Evolutionary conservation across 2,113 vertebrate genomes (phyloP).

Genomic region (Albula goreensis): DNA sequence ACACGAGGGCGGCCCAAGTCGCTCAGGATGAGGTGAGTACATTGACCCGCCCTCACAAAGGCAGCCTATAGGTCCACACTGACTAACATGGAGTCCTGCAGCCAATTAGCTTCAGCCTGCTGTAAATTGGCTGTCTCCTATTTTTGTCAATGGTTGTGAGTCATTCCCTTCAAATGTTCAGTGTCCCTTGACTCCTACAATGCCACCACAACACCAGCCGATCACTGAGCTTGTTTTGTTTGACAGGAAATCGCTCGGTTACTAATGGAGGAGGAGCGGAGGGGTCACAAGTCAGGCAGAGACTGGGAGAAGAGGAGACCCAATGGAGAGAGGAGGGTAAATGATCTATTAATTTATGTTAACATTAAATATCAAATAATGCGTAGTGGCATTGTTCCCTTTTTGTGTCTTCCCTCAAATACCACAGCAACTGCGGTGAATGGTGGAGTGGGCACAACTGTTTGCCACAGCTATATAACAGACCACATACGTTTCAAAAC

Average conservation of each 20-base stretch:
- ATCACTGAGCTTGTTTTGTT: background rate
- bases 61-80: background rate
- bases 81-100: background rate
- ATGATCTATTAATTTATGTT: background rate
- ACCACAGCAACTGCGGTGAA: too few relatives aligned
- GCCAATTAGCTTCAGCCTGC: background rate
- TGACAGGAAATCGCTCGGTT: constrained; percentile 86
- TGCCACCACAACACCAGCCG: too few relatives aligned
- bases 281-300: constrained; percentile 77
- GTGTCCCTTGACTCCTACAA: background rate
- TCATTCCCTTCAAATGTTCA: background rate
- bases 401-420: too few relatives aligned
- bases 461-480: too few relatives aligned
- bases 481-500: too few relatives aligned
- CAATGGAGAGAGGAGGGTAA: constrained; percentile 83
- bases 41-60: constrained; percentile 17
- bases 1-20: constrained; percentile 75
- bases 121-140: background rate
- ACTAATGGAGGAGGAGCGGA: constrained; percentile 90
- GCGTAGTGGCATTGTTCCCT: too few relatives aligned
- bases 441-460: too few relatives aligned
- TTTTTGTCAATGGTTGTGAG: background rate
- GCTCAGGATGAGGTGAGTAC: constrained; percentile 88
- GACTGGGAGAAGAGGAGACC: constrained; percentile 76
- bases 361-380: too few relatives aligned